Percentiles rank a stretch among this genome's conserved stretches.
Evolutionary conservation across 1,140 invertebrate species (phyloP).

Genomic region (Leptonema lineaticorne): DNA sequence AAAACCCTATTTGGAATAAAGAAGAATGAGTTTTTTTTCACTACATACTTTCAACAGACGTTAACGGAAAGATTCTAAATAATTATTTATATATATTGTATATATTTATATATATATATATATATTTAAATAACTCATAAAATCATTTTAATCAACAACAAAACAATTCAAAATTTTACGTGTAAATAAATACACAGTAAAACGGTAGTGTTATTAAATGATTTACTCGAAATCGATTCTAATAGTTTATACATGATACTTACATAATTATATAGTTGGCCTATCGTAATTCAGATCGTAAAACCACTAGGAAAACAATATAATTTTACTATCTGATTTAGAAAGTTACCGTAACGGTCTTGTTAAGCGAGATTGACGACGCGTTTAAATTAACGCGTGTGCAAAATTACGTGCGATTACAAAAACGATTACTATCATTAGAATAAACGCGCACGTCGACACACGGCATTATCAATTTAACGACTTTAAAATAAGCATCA

Average conservation of each 20-base stretch:
- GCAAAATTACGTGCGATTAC: constrained; percentile 29
- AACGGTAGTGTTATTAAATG: too few species aligned
- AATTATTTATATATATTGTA: too few species aligned
- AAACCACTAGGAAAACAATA: not conserved
- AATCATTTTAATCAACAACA: too few species aligned
- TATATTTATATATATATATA: not conserved
- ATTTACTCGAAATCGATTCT: too few species aligned
- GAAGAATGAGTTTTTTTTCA: not conserved
- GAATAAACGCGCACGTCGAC: not conserved
- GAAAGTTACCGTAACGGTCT: constrained; percentile 6
- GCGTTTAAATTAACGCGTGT: not conserved
- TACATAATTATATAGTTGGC: too few species aligned
- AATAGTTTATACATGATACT: too few species aligned
- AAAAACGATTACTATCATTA: not conserved
- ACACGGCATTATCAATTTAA: not conserved
- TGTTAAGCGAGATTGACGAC: constrained; percentile 10
- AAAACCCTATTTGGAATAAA: constrained; percentile 3
- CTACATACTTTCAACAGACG: not conserved
- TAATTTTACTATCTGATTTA: constrained; percentile 2
- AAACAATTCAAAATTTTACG: too few species aligned
- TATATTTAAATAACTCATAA: not conserved
- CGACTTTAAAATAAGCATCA: too few species aligned
- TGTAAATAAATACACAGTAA: too few species aligned
- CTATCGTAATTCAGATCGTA: not conserved
- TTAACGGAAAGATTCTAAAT: constrained; percentile 13